Conservation (phyloP, 2,888 invertebrate genomes). For the Deroplatys truncata region DNA sequence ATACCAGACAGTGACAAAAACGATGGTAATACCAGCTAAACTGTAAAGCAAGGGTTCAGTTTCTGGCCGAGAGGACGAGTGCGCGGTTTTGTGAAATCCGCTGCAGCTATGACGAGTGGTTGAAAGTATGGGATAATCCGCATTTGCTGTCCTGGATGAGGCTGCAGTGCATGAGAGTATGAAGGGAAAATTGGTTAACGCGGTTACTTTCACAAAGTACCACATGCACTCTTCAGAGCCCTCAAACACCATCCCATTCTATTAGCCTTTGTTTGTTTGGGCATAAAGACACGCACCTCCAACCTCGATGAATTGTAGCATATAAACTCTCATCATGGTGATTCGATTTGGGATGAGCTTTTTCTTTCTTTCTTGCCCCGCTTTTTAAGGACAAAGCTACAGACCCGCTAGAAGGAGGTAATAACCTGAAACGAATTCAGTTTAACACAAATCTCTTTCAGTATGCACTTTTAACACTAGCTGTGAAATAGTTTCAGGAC, state of each 20-base stretch:
- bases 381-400: too few relatives aligned
- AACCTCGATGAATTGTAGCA: too few relatives aligned
- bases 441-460: too few relatives aligned
- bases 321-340: too few relatives aligned
- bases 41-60: neutral
- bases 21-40: too few relatives aligned
- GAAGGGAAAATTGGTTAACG: neutral
- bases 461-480: too few relatives aligned
- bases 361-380: too few relatives aligned
- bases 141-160: neutral
- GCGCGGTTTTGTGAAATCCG: neutral
- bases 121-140: neutral
- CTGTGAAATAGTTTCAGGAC: too few relatives aligned
- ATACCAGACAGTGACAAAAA: neutral
- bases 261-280: neutral
- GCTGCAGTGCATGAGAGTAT: neutral
- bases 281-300: neutral
- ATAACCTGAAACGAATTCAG: too few relatives aligned
- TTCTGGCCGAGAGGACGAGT: neutral
- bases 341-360: too few relatives aligned
- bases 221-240: neutral
- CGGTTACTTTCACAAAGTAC: neutral
- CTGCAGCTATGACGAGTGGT: neutral
- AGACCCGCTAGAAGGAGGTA: too few relatives aligned
- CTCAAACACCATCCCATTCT: neutral